Base-by-base conservation (phyloP, 2,888 invertebrate genomes). In the Rhagonycha fulva region DNA sequence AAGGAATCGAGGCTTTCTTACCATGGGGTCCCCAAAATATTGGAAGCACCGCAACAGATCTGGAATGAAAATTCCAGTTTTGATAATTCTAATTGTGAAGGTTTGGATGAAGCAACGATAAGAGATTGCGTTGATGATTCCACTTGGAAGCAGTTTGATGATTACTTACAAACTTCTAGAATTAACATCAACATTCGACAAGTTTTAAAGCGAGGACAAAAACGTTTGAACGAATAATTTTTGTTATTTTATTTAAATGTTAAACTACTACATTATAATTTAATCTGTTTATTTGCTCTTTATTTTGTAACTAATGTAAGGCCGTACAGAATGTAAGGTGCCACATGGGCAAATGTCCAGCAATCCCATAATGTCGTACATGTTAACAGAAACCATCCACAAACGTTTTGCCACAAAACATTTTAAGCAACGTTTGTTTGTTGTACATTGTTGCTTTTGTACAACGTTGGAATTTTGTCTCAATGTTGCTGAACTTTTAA, bases 161-260 rank as follows among this genome's bases (percentile, higher is more conserved):
- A 88, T 69, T 97, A 95, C 87, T 87, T 95, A 63, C 87, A 89
- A 70, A 89, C 90, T 82, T 94, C 95, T 32, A 92, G 99, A 85
- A 95, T 99, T 73, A 99, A 99, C 89, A 91, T 99, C 80, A 99
- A 98, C 90, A 93, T 98, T 9, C 89, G 98, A 84, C 98, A 98
- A 89, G 98, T 98, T 47, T 88, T 96, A 83, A 89, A 90, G 86
- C 87, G 89, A 82, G 92, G 90, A 77, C 91, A 93, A 82, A 88
- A 66, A 14, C 14, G 24, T 32, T 62, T 72, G 60, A 47, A 67
- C 24, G n/a, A 32, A 23, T 47, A 67, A 30, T 63, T 26, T 24
- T 62, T 61, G 26, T 26, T 7, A 62, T 23, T 26, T 68, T 68
- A 68, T 69, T 32, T n/a, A 23, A 32, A 60, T 70, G 14, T 68